Conservation (phyloP, 1,140 invertebrate genomes). For the Hypsibius dujardini region DNA sequence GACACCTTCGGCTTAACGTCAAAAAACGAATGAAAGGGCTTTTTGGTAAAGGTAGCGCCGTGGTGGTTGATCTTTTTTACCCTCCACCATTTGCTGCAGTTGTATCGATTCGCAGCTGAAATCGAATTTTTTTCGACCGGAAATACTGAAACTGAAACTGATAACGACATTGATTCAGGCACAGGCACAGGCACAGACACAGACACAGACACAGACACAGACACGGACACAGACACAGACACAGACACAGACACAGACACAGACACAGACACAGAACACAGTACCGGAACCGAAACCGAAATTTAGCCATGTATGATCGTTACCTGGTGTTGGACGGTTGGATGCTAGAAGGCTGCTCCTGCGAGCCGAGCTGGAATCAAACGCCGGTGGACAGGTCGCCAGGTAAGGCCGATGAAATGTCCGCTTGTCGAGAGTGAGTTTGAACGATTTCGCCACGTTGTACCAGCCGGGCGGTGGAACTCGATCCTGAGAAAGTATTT, state of each 20-base stretch:
- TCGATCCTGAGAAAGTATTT: background rate
- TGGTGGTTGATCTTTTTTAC: background rate
- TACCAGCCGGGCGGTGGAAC: slow-evolving; percentile 8
- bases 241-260: too few relatives aligned
- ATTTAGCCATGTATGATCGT: background rate
- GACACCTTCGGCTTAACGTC: background rate
- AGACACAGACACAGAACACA: too few relatives aligned
- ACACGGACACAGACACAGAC: too few relatives aligned
- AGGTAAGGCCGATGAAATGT: background rate
- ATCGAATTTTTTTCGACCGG: too few relatives aligned
- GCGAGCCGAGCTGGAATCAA: background rate
- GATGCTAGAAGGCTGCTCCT: background rate
- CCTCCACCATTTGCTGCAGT: slow-evolving; percentile 4
- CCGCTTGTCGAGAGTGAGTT: background rate
- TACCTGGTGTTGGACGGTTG: background rate
- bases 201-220: too few relatives aligned
- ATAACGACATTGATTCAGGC: too few relatives aligned
- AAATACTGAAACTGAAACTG: background rate
- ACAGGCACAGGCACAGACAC: too few relatives aligned
- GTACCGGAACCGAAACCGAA: background rate
- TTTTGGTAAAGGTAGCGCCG: background rate
- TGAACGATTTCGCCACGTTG: background rate
- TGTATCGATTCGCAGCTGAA: background rate
- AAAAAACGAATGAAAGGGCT: background rate
- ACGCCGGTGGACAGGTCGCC: background rate